Evolutionary conservation across 2,888 invertebrate species (phyloP).

Genomic region (Fragum whitleyi): DNA sequence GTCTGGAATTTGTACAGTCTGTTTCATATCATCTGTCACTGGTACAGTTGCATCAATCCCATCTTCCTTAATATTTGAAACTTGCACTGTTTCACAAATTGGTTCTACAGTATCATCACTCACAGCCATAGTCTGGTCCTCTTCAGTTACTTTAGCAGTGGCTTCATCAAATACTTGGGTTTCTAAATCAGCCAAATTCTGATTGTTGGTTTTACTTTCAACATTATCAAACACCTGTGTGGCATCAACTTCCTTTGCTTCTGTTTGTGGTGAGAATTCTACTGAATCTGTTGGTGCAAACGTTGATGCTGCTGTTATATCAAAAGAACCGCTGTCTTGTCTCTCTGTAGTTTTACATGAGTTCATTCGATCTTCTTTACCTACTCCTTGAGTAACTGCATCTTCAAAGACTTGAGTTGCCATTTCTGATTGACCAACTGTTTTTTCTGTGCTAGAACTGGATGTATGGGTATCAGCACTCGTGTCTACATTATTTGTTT

Average conservation of each 20-base stretch:
- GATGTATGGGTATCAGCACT: neutral
- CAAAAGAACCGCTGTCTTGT: neutral
- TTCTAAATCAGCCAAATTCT: neutral
- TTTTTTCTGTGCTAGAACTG: neutral
- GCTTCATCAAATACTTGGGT: slow-evolving; percentile 19
- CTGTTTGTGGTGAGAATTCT: neutral
- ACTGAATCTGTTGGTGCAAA: slow-evolving; percentile 9
- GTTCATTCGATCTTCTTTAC: neutral
- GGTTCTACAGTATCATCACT: slow-evolving; percentile 18
- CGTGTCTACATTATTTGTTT: neutral
- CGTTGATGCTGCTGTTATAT: slow-evolving; percentile 1
- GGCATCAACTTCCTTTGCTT: neutral
- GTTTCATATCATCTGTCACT: slow-evolving; percentile 22
- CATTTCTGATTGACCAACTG: neutral
- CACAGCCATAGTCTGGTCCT: slow-evolving; percentile 29
- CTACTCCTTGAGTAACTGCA: neutral
- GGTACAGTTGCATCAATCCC: slow-evolving; percentile 29
- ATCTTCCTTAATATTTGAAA: slow-evolving; percentile 4
- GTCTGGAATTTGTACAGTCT: neutral
- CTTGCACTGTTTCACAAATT: slow-evolving; percentile 1
- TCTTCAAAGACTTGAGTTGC: neutral
- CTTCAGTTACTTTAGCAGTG: slow-evolving; percentile 21
- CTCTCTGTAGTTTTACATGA: neutral
- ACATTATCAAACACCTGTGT: too few relatives aligned
- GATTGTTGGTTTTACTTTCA: too few relatives aligned